Conservation (phyloP, 1,140 invertebrate genomes). For the Cyclargus thomasi region DNA sequence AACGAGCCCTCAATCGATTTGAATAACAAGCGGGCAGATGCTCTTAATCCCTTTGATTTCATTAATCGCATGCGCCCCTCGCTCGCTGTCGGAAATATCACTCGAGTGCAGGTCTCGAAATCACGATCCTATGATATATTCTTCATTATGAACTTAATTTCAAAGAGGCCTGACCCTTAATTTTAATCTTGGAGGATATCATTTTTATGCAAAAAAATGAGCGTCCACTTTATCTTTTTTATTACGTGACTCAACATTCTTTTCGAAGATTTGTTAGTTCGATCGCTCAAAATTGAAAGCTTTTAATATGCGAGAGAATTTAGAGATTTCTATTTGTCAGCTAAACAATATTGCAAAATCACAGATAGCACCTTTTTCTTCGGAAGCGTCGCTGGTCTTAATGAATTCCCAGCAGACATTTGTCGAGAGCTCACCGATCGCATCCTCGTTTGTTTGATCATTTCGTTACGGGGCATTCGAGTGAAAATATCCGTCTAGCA, state of each 20-base stretch:
- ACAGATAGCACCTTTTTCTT: conserved; percentile 40
- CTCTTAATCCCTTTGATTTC: conserved; percentile 75
- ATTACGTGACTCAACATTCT: conserved; percentile 46
- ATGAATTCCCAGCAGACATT: conserved; percentile 62
- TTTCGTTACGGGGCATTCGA: conserved; percentile 62
- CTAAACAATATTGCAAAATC: conserved; percentile 48
- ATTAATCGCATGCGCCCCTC: conserved; percentile 72
- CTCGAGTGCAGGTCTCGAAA: conserved; percentile 57
- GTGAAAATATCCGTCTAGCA: conserved; percentile 67
- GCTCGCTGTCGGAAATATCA: conserved; percentile 72
- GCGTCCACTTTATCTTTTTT: conserved; percentile 34
- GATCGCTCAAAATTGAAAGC: conserved; percentile 21
- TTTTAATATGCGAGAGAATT: conserved; percentile 32
- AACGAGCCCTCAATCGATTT: conserved; percentile 72
- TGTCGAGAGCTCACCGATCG: conserved; percentile 60
- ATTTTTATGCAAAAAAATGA: conserved; percentile 31
- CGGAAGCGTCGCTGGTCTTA: conserved; percentile 38
- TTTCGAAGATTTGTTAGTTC: conserved; percentile 42
- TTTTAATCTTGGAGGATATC: conserved; percentile 26
- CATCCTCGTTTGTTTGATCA: conserved; percentile 65
- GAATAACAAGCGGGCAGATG: conserved; percentile 75
- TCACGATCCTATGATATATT: conserved; percentile 50
- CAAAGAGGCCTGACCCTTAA: too few relatives aligned
- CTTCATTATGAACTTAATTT: conserved; percentile 56
- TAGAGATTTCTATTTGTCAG: conserved; percentile 40